Conservation (phyloP, 2,888 invertebrate species). For the Oxycera nigricornis region DNA sequence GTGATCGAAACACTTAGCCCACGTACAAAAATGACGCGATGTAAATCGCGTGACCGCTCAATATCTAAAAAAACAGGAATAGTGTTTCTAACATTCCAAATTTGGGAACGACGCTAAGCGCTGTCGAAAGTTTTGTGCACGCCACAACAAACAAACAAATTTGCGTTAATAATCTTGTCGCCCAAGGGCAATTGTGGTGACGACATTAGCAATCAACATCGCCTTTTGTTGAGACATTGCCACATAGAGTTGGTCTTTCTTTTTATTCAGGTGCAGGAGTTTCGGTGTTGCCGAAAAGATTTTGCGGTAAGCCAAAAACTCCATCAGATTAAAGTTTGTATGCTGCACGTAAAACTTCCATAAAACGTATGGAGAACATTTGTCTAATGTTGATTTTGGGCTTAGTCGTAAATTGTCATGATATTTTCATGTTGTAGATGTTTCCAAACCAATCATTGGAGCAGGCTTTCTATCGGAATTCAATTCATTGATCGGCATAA, state of each 20-base stretch:
- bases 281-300: neutral
- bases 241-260: neutral
- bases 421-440: neutral
- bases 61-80: neutral
- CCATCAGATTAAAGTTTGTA: neutral
- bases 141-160: neutral
- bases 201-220: neutral
- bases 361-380: neutral
- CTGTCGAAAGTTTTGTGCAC: neutral
- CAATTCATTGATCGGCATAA: no score
- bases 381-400: neutral
- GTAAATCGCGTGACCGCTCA: neutral
- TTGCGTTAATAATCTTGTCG: neutral
- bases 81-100: neutral
- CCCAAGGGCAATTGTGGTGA: no score
- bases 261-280: neutral
- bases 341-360: neutral
- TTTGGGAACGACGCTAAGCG: neutral
- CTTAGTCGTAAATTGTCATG: neutral
- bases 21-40: neutral
- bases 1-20: neutral
- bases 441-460: neutral
- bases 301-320: neutral
- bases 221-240: neutral
- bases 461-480: no score